These are phyloP conservation scores for Galemys pyrenaicus DNA, from an alignment of 2,113 vertebrate species.

Conservation along the genomic window DNA sequence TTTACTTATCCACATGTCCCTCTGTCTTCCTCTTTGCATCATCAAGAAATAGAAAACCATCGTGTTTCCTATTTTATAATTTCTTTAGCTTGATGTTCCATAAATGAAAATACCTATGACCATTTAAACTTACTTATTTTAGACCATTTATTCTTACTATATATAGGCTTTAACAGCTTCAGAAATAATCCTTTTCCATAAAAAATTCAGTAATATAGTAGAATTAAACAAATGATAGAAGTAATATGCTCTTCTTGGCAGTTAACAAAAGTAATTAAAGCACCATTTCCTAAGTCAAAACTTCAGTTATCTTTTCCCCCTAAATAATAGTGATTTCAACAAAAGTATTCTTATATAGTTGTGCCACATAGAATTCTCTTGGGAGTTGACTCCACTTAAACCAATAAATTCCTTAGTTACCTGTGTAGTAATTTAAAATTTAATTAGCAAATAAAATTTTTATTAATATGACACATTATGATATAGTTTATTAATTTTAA, in stretches of 20 bases:
- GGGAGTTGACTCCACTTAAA: background rate
- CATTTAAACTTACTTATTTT: background rate
- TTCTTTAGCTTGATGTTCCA: constrained; percentile 22
- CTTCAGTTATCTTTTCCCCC: constrained; percentile 27
- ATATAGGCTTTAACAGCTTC: background rate
- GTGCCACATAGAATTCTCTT: background rate
- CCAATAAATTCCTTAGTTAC: constrained; percentile 49
- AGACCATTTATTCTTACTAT: background rate
- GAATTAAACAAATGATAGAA: constrained; percentile 40
- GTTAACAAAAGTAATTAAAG: constrained; percentile 30
- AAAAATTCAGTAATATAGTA: constrained; percentile 15
- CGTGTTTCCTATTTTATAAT: background rate
- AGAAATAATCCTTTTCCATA: constrained; percentile 39
- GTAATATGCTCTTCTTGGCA: background rate
- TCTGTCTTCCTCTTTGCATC: background rate
- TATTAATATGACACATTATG: constrained; percentile 38
- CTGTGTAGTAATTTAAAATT: constrained; percentile 45
- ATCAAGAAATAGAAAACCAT: constrained; percentile 19
- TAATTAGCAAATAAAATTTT: constrained; percentile 31
- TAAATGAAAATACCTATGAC: background rate
- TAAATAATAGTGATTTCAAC: constrained; percentile 35
- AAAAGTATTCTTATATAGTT: background rate
- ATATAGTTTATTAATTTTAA: constrained; percentile 50
- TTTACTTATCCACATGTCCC: constrained; percentile 4
- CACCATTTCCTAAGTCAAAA: background rate